Percentiles rank a stretch among this genome's conserved stretches.
Conservation (phyloP, 2,888 invertebrate species). For the Scaptomyza parva region DNA sequence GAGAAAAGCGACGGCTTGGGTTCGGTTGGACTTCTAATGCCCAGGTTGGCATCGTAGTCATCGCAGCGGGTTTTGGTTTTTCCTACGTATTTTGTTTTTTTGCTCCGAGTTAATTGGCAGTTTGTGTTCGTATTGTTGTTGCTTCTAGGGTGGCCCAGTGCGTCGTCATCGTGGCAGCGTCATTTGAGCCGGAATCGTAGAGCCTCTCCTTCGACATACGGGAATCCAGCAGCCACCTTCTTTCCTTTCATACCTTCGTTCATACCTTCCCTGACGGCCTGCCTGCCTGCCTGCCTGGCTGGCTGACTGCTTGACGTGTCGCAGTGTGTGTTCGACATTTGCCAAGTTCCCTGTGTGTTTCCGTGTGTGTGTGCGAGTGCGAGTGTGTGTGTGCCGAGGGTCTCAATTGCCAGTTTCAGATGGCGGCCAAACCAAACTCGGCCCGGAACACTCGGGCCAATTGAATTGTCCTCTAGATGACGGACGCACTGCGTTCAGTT, state of each 20-base stretch:
- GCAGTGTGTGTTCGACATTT: conserved; percentile 19
- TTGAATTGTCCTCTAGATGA: conserved; percentile 61
- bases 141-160: conserved; percentile 25
- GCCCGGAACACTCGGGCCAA: conserved; percentile 50
- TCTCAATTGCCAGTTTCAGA: conserved; percentile 40
- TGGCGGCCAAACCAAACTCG: conserved; percentile 7
- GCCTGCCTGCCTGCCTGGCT: conserved; percentile 4
- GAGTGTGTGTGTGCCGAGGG: conserved; percentile 8
- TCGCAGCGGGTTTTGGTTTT: conserved; percentile 44
- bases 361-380: no score
- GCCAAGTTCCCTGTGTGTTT: conserved; percentile 1
- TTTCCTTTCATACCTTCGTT: not conserved
- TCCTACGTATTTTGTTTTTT: conserved; percentile 10
- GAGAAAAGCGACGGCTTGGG: not conserved
- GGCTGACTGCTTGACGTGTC: conserved; percentile 43
- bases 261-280: not conserved
- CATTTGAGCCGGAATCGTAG: conserved; percentile 25
- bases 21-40: conserved; percentile 38
- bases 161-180: conserved; percentile 43
- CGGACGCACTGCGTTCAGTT: conserved; percentile 53
- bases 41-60: conserved; percentile 38
- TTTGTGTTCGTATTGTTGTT: conserved; percentile 28
- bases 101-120: conserved; percentile 74
- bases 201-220: conserved; percentile 19
- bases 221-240: conserved; percentile 16